Evolutionary conservation across 2,797 vertebrate genomes (phyloP).

Genomic region (Sebastes jordani): DNA sequence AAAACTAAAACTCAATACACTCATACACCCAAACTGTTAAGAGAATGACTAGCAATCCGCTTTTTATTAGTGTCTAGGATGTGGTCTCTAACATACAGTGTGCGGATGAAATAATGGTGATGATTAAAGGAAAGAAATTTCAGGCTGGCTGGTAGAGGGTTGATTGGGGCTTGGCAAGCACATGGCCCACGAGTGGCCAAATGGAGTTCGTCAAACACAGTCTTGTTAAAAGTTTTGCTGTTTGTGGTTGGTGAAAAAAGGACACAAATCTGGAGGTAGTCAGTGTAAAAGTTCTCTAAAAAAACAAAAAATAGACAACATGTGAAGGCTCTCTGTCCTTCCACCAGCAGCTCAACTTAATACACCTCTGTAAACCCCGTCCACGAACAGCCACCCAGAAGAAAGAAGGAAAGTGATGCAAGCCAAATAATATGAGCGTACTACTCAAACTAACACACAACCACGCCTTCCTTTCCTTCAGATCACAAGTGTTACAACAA

Average conservation of each 20-base stretch:
- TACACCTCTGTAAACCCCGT: background rate
- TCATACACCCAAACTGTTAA: background rate
- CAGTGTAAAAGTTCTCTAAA: background rate
- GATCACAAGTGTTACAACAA: constrained; percentile 97
- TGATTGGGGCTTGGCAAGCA: background rate
- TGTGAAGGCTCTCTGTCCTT: background rate
- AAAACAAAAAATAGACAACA: background rate
- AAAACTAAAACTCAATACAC: background rate
- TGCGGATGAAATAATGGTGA: background rate
- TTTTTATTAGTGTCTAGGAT: background rate
- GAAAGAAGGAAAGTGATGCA: background rate
- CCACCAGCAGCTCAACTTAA: background rate
- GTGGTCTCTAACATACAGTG: too few species aligned
- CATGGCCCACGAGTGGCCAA: background rate
- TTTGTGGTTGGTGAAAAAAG: background rate
- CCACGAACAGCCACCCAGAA: background rate
- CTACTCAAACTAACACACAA: background rate
- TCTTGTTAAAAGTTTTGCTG: background rate
- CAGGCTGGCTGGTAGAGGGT: background rate
- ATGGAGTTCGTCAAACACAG: background rate
- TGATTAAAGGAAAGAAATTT: background rate
- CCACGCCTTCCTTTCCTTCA: constrained; percentile 56
- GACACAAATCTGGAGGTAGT: background rate
- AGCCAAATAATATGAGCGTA: background rate
- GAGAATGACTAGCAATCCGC: background rate